Conservation (phyloP, 1,140 invertebrate species). For the Antheraea mylitta region DNA sequence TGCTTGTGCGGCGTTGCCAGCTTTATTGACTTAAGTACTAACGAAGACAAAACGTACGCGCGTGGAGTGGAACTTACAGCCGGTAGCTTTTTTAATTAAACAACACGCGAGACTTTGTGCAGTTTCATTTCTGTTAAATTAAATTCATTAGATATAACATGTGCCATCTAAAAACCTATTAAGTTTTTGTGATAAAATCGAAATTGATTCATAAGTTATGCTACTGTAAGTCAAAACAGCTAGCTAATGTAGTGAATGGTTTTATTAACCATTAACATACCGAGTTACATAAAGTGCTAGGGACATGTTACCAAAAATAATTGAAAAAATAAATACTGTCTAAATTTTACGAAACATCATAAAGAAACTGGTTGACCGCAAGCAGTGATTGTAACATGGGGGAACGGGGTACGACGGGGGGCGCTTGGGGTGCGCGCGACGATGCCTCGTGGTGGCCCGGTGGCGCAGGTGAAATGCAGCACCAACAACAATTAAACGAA, state of each 20-base stretch:
- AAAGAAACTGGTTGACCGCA: slow-evolving; percentile 71
- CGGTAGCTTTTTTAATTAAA: slow-evolving; percentile 63
- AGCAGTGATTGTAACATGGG: slow-evolving; percentile 69
- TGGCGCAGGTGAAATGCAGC: slow-evolving; percentile 79
- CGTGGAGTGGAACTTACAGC: slow-evolving; percentile 67
- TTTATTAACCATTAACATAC: slow-evolving; percentile 8
- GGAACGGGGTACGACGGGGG: slow-evolving; percentile 76
- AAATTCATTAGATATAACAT: slow-evolving; percentile 33
- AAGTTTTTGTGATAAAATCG: slow-evolving; percentile 63
- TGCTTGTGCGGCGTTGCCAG: slow-evolving; percentile 77
- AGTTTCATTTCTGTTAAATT: slow-evolving; percentile 32
- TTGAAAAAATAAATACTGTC: slow-evolving; percentile 40
- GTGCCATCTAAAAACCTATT: slow-evolving; percentile 39
- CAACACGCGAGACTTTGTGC: slow-evolving; percentile 43
- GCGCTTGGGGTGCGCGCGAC: slow-evolving; percentile 82
- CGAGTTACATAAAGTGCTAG: slow-evolving; percentile 30
- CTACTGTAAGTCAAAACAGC: background rate
- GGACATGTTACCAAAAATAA: slow-evolving; percentile 44
- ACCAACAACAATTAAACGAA: slow-evolving; percentile 80
- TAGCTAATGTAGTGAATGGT: slow-evolving; percentile 11
- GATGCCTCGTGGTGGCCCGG: slow-evolving; percentile 82
- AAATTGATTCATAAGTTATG: background rate
- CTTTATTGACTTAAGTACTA: slow-evolving; percentile 76
- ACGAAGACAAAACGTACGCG: slow-evolving; percentile 76
- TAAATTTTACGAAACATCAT: slow-evolving; percentile 49